phyloP scores from a whole-genome alignment of 2,797 vertebrate species.

The Danio jaintianensis region DNA sequence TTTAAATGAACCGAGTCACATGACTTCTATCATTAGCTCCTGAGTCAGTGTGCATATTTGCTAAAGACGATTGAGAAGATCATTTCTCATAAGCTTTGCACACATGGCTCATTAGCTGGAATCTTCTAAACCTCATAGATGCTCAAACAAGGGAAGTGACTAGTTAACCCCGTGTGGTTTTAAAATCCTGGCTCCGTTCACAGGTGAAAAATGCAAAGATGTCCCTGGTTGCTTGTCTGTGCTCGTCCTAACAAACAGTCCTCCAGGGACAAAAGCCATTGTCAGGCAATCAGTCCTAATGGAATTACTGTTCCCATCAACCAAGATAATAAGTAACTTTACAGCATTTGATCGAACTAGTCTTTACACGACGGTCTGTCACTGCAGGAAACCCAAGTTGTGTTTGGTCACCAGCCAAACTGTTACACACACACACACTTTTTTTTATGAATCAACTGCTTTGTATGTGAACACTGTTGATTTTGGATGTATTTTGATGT shows the following conservation, averaged over 20 bases:
- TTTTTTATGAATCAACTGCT: slow-evolving; percentile 68
- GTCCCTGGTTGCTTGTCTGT: slow-evolving; percentile 28
- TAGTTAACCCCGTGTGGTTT: slow-evolving; percentile 12
- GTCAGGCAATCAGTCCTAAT: slow-evolving; percentile 44
- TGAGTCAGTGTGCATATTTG: not conserved
- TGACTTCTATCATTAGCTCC: not conserved
- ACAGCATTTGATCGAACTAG: slow-evolving; percentile 34
- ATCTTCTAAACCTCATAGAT: slow-evolving; percentile 10
- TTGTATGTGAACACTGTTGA: slow-evolving; percentile 63
- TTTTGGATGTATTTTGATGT: slow-evolving; percentile 3
- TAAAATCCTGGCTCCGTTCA: not conserved
- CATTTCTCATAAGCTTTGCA: not conserved
- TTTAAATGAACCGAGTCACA: not conserved
- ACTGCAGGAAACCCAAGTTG: slow-evolving; percentile 21
- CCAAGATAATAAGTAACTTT: slow-evolving; percentile 57
- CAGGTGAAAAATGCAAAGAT: slow-evolving; percentile 45
- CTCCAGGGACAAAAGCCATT: slow-evolving; percentile 46
- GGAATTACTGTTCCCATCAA: slow-evolving; percentile 56
- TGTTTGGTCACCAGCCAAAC: slow-evolving; percentile 57
- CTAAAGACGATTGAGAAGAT: not conserved
- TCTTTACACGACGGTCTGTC: slow-evolving; percentile 46
- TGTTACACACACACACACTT: slow-evolving; percentile 26
- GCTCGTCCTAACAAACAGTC: not conserved
- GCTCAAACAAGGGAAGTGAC: slow-evolving; percentile 2
- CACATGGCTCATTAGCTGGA: slow-evolving; percentile 1